phyloP scores from a whole-genome alignment of 2,797 vertebrate species.

The Eremophila alpestris region DNA sequence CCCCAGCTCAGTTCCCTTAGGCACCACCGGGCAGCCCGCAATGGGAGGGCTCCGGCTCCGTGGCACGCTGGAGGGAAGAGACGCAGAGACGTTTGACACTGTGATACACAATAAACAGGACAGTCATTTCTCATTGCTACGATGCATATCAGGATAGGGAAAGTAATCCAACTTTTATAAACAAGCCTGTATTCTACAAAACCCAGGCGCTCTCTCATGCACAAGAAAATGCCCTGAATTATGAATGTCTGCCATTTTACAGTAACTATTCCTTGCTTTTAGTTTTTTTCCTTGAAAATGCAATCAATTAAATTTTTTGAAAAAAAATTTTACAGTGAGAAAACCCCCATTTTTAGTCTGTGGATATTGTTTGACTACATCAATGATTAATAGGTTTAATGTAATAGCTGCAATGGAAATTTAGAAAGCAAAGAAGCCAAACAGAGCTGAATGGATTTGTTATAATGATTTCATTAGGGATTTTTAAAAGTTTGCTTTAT shows the following conservation, averaged over 20 bases:
- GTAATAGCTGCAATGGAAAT: slow-evolving; percentile 25
- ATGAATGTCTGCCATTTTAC: slow-evolving; percentile 5
- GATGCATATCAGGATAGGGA: not conserved
- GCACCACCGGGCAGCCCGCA: not conserved
- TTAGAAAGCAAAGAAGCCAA: slow-evolving; percentile 32
- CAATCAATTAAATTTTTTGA: not conserved
- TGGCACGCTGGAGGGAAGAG: not conserved
- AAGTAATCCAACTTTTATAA: slow-evolving; percentile 45
- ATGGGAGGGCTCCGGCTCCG: not conserved
- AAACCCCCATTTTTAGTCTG: not conserved
- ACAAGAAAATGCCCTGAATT: slow-evolving; percentile 3
- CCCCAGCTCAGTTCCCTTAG: not conserved
- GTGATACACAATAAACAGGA: not conserved
- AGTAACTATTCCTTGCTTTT: not conserved
- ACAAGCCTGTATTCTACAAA: slow-evolving; percentile 25
- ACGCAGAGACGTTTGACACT: not conserved
- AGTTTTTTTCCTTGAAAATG: not conserved
- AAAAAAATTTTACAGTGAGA: not conserved
- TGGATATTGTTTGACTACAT: not conserved
- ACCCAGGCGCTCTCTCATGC: not conserved
- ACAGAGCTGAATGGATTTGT: not conserved
- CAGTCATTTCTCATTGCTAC: not conserved
- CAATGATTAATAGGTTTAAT: slow-evolving; percentile 32
- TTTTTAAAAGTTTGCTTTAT: slow-evolving; percentile 60
- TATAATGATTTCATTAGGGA: slow-evolving; percentile 29